These are phyloP conservation scores for Pseudopodoces humilis DNA, from an alignment of 2,113 vertebrate species.

Conservation along the genomic window DNA sequence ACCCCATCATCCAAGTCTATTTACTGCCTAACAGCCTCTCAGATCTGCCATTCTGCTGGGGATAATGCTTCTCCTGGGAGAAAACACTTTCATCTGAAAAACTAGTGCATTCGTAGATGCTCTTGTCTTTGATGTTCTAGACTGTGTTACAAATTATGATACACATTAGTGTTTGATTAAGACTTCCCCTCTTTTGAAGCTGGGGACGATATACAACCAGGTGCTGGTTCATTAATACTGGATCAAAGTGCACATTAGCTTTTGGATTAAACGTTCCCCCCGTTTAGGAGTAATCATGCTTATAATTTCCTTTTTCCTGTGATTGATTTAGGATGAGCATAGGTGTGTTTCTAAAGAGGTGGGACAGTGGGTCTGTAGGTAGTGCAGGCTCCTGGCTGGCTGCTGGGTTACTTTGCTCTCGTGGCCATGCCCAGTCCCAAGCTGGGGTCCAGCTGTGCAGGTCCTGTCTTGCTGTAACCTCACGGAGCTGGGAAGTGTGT, in stretches of 20 bases:
- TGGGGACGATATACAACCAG: slow-evolving; percentile 24
- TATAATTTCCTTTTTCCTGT: slow-evolving; percentile 52
- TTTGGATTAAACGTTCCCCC: slow-evolving; percentile 59
- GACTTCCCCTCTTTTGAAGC: slow-evolving; percentile 67
- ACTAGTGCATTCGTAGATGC: slow-evolving; percentile 2
- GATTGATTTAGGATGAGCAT: slow-evolving; percentile 9
- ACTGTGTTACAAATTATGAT: slow-evolving; percentile 67
- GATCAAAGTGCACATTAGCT: slow-evolving; percentile 66
- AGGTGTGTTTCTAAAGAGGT: neutral
- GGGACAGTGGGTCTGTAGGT: neutral
- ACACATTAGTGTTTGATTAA: slow-evolving; percentile 67
- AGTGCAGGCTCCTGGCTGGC: neutral
- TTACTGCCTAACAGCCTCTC: slow-evolving; percentile 42
- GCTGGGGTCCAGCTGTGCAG: accelerated
- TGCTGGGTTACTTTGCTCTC: neutral
- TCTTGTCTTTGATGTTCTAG: slow-evolving; percentile 67
- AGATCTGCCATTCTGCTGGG: slow-evolving; percentile 49
- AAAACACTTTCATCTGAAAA: slow-evolving; percentile 67
- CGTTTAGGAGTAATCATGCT: slow-evolving; percentile 55
- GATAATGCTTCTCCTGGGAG: slow-evolving; percentile 59
- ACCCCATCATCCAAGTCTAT: neutral
- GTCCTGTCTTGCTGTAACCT: neutral
- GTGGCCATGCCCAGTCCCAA: neutral
- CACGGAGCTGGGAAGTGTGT: neutral
- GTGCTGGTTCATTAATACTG: slow-evolving; percentile 66